A percentile compares a stretch with the other conserved stretches of the same genome.
Evolutionary conservation across 2,797 vertebrate species (phyloP).

Genomic region (Huso huso): DNA sequence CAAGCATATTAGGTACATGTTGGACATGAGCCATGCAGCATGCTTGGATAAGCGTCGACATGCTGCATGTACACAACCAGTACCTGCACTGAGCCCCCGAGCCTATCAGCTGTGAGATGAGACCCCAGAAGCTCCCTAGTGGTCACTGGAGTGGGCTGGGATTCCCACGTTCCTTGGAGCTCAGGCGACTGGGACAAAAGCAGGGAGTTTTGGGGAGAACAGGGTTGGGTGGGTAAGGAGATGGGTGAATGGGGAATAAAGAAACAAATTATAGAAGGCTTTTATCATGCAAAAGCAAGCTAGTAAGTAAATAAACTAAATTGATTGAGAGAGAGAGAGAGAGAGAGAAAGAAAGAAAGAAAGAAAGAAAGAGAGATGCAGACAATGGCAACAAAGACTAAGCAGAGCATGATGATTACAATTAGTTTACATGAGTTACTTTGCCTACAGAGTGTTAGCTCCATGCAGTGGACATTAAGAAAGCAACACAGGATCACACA

Average conservation of each 20-base stretch:
- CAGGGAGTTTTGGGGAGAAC: conserved; percentile 29
- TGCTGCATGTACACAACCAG: conserved; percentile 54
- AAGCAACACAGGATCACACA: too few species aligned
- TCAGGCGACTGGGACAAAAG: conserved; percentile 73
- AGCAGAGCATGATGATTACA: conserved; percentile 1
- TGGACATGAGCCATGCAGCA: conserved; percentile 18
- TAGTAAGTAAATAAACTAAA: conserved; percentile 58
- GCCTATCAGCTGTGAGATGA: conserved; percentile 78
- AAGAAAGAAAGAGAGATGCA: conserved; percentile 62
- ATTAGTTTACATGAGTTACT: too few species aligned
- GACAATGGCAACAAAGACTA: conserved; percentile 28
- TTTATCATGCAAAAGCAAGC: conserved; percentile 66
- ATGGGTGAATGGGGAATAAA: conserved; percentile 23
- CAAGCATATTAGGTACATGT: conserved; percentile 30
- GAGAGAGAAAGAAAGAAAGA: conserved; percentile 52
- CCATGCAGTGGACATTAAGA: too few species aligned
- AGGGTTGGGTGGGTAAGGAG: conserved; percentile 22
- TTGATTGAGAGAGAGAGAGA: conserved; percentile 47
- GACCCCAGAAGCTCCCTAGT: conserved; percentile 82
- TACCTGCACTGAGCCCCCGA: conserved; percentile 89
- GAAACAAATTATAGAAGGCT: conserved; percentile 58
- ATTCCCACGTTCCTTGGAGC: conserved; percentile 78
- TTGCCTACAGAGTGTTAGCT: too few species aligned
- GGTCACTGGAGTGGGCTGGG: conserved; percentile 77
- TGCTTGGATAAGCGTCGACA: conserved; percentile 25